Evolutionary conservation across 2,888 invertebrate genomes (phyloP).

Genomic region (Xestoiulus laeticollis): DNA sequence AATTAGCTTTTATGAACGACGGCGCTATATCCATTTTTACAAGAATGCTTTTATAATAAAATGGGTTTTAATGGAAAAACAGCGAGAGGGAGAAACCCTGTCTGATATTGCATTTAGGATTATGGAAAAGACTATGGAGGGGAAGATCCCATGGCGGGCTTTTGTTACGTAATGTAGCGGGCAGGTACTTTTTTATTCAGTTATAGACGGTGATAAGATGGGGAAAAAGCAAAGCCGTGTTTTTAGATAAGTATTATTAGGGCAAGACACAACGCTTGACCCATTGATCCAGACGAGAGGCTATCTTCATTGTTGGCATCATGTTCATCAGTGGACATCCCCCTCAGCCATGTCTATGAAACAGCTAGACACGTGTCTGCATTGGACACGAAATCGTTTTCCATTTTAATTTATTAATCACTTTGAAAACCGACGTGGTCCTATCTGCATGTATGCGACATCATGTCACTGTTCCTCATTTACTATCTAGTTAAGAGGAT

Average conservation of each 20-base stretch:
- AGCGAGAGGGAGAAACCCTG: background rate
- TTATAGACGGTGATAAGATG: background rate
- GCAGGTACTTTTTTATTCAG: background rate
- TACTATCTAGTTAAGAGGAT: too few species aligned
- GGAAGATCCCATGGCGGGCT: background rate
- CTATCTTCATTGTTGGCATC: background rate
- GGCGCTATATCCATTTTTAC: conserved; percentile 9
- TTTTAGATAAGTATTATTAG: background rate
- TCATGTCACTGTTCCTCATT: too few species aligned
- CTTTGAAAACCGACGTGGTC: too few species aligned
- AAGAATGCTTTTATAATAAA: conserved; percentile 9
- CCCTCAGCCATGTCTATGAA: too few species aligned
- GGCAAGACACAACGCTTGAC: background rate
- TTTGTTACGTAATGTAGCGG: background rate
- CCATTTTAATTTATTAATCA: too few species aligned
- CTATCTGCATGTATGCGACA: too few species aligned
- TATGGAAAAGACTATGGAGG: background rate
- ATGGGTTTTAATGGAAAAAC: background rate
- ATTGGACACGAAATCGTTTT: background rate
- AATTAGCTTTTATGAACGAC: background rate
- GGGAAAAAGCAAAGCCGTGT: conserved; percentile 9
- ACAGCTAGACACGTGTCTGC: background rate
- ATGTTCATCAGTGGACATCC: background rate
- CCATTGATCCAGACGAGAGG: background rate
- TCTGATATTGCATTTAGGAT: background rate